Conservation (phyloP, 2,888 invertebrate species). For the Fissipunctia ypsillon region DNA sequence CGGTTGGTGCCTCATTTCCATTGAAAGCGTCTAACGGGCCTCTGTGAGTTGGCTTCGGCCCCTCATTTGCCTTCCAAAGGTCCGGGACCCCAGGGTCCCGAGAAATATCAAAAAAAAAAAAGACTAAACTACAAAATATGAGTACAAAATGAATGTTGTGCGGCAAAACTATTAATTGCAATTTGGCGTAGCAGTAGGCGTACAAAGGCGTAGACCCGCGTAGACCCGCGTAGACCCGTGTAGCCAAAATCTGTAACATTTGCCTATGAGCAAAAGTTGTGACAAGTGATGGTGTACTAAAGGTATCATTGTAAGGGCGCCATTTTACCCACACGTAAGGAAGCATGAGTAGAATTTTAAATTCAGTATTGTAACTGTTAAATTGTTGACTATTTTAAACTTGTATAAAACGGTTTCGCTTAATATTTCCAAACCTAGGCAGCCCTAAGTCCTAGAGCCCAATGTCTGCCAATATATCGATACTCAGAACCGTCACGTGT, state of each 20-base stretch:
- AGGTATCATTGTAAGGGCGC: neutral
- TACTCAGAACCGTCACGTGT: slow-evolving; percentile 44
- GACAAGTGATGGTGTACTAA: too few species aligned
- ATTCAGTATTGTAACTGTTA: neutral
- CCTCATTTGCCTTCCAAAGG: too few species aligned
- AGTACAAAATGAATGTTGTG: neutral
- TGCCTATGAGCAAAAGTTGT: neutral
- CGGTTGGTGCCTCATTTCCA: too few species aligned
- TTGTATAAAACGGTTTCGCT: neutral
- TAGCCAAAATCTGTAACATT: neutral
- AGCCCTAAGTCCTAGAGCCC: slow-evolving; percentile 18
- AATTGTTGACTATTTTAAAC: neutral
- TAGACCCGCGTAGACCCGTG: slow-evolving; percentile 4
- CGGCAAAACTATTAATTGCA: neutral
- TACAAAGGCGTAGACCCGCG: slow-evolving; percentile 15
- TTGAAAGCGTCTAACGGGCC: too few species aligned
- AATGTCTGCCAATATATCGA: slow-evolving; percentile 16
- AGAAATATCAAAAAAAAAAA: too few species aligned
- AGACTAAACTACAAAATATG: too few species aligned
- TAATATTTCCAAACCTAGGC: neutral
- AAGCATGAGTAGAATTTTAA: neutral
- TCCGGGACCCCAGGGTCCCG: too few species aligned
- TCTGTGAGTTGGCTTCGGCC: too few species aligned
- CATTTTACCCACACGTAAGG: neutral
- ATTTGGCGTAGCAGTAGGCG: slow-evolving; percentile 19